phyloP scores from a whole-genome alignment of 2,888 invertebrate species.

The Fragum sueziense region DNA sequence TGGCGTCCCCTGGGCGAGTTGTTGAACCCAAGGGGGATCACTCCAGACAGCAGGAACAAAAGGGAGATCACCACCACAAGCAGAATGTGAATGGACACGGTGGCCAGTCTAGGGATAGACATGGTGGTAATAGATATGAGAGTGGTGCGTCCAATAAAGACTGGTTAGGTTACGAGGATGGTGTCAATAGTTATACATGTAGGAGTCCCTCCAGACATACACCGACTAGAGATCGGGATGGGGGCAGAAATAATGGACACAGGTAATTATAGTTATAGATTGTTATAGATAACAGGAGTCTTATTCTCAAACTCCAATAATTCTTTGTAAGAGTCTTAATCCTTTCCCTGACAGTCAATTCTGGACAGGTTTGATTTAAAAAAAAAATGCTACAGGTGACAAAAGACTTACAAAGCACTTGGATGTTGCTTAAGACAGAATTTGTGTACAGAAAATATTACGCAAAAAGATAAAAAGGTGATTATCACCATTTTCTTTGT shows the following conservation, averaged over 20 bases:
- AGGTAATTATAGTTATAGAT: too few relatives aligned
- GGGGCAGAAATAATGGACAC: constrained; percentile 2
- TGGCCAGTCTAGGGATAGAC: neutral
- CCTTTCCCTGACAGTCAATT: neutral
- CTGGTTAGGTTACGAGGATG: constrained; percentile 21
- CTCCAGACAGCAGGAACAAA: neutral
- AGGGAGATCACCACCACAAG: neutral
- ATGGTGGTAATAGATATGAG: constrained; percentile 13
- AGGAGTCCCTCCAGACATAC: constrained; percentile 40
- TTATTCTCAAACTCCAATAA: too few relatives aligned
- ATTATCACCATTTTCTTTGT: too few relatives aligned
- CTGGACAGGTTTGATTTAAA: neutral
- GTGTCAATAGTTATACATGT: constrained; percentile 28
- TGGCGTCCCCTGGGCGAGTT: constrained; percentile 73
- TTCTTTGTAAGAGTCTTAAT: neutral
- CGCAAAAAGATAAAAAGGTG: too few relatives aligned
- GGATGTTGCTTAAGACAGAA: too few relatives aligned
- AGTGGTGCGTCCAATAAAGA: constrained; percentile 26
- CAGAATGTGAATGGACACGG: constrained; percentile 10
- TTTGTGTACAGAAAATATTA: too few relatives aligned
- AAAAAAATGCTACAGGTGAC: too few relatives aligned
- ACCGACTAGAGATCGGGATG: constrained; percentile 26
- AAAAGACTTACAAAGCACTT: too few relatives aligned
- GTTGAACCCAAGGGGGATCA: constrained; percentile 53
- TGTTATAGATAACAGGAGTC: too few relatives aligned